A percentile compares a stretch with the other conserved stretches of the same genome.
Conservation (phyloP, 2,888 invertebrate species). For the Torymus tubicola region DNA sequence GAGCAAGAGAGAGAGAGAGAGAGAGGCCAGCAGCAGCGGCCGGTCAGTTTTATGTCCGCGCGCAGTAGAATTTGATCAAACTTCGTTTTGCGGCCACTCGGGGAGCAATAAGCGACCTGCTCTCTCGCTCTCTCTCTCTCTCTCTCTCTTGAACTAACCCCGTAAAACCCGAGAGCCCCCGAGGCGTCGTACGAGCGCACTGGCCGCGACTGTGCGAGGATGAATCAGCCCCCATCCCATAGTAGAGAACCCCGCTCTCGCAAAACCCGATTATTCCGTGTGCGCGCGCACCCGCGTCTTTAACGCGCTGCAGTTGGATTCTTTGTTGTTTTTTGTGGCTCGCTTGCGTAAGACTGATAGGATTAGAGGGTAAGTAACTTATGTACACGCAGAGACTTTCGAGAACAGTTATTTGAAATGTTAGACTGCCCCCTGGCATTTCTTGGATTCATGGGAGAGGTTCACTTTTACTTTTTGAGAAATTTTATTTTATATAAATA, state of each 20-base stretch:
- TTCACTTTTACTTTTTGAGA: too few species aligned
- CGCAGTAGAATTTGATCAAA: conserved; percentile 77
- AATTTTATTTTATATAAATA: too few species aligned
- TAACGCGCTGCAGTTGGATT: neutral
- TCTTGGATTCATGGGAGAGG: too few species aligned
- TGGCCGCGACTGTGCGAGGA: neutral
- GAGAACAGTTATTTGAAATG: neutral
- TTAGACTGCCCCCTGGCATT: too few species aligned
- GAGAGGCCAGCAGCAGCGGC: conserved; percentile 56
- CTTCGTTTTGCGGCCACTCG: conserved; percentile 77
- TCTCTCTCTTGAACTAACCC: conserved; percentile 9
- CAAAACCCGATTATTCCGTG: conserved; percentile 26
- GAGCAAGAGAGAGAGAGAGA: conserved; percentile 42
- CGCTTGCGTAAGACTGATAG: neutral
- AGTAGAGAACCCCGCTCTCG: neutral
- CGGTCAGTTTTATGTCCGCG: conserved; percentile 76
- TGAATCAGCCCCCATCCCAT: conserved; percentile 25
- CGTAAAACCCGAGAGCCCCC: conserved; percentile 2
- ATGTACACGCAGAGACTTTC: too few species aligned
- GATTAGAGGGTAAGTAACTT: neutral
- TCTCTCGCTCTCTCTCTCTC: conserved; percentile 34
- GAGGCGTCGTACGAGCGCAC: neutral
- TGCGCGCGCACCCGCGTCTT: neutral
- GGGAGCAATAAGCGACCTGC: conserved; percentile 75
- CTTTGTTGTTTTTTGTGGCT: neutral